Evolutionary conservation across 2,888 invertebrate species (phyloP).

Genomic region (Cloeon dipterum): DNA sequence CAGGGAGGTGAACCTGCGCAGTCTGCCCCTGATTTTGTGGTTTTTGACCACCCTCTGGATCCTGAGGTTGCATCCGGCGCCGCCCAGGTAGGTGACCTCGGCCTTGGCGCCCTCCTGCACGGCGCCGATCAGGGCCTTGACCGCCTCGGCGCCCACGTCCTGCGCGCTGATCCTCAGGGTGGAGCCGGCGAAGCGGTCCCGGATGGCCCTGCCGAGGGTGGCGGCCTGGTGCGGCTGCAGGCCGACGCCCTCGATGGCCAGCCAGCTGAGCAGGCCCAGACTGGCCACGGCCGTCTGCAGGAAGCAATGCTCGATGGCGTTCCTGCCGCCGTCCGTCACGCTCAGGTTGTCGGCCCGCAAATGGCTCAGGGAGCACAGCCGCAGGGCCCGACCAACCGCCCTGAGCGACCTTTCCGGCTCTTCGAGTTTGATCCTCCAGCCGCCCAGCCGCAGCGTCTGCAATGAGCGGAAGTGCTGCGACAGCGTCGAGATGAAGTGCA

Average conservation of each 20-base stretch:
- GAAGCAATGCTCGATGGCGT: constrained; percentile 18
- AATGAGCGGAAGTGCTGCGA: constrained; percentile 20
- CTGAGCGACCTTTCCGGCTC: constrained; percentile 18
- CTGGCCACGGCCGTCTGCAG: constrained; percentile 15
- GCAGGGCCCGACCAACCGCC: constrained; percentile 16
- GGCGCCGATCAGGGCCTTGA: constrained; percentile 16
- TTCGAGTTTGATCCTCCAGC: constrained; percentile 14
- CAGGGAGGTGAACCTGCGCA: neutral
- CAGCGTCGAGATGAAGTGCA: constrained; percentile 22
- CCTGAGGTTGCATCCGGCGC: neutral
- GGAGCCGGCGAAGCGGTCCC: constrained; percentile 17
- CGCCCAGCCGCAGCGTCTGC: constrained; percentile 18
- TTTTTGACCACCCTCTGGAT: neutral
- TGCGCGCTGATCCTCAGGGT: constrained; percentile 18
- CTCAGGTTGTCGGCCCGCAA: constrained; percentile 17
- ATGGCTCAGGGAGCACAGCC: constrained; percentile 17
- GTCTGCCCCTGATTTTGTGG: neutral
- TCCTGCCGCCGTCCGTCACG: constrained; percentile 17
- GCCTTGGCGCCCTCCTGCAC: constrained; percentile 18
- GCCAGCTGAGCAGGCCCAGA: constrained; percentile 17
- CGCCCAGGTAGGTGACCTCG: constrained; percentile 12
- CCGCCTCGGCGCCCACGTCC: constrained; percentile 16
- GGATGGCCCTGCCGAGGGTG: constrained; percentile 17
- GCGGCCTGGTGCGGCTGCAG: constrained; percentile 16
- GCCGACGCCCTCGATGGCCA: constrained; percentile 17